Base-by-base conservation (phyloP, 2,888 invertebrate species). In the Conchocele bisecta region DNA sequence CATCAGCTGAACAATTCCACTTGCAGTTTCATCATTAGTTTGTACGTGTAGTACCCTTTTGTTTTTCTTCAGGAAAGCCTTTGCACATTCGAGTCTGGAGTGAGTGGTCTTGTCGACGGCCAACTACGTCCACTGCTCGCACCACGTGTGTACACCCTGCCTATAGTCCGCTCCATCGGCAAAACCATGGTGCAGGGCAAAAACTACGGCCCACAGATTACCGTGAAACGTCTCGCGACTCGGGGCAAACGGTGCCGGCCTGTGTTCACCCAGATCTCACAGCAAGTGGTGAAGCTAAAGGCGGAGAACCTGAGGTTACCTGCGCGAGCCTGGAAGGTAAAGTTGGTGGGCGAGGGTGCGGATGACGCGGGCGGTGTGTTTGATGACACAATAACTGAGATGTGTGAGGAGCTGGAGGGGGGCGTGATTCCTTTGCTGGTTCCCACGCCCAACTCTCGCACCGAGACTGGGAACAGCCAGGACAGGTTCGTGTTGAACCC, bases 321-420 rank as follows among this genome's bases (percentile, higher is more conserved):
- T 3, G 93, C 94, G 1, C 88, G 94, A 51, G 94, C 94, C 2
- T 94, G 94, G 94, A 94, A 94, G 90, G 93, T 93, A n/a, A 94
- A 94, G 87, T 89, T 94, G 31, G 92, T 94, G 7, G 94, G 94
- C 0, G 94, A 94, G 89, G 94, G 94, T 0, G 94, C 94, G 0
- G 94, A 94, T 86, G 94, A 94, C 89, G 94, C 94, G 2, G 94
- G 94, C 0, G 94, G 94, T 3, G 94, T 94, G 24, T 94, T 94
- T 89, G 94, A 94, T 88, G 94, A 94, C 83, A 94, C 94, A 3
- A 94, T 94, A 44, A 94, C 94, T 0, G 94, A 94, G 89, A 94
- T 94, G 93, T 94, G 94, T 83, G 83, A 87, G 86, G 94, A 94
- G 88, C 92, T 94, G 31, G 93, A 93, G 37, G 92, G 92, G 31